phyloP scores from a whole-genome alignment of 2,888 invertebrate species.

The Gonocerus acuteangulatus region DNA sequence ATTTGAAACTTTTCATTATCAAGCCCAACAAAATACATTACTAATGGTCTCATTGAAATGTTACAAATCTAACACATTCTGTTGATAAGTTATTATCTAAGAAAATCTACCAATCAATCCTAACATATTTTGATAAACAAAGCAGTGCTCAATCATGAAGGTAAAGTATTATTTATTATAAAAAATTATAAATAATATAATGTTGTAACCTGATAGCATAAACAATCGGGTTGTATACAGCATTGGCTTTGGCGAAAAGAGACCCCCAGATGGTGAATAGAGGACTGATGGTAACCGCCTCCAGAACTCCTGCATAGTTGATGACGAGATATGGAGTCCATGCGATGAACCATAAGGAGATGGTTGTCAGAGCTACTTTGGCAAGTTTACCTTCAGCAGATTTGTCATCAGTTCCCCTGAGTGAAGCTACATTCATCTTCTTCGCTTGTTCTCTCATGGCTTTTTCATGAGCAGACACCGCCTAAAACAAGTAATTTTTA shows the following conservation, averaged over 20 bases:
- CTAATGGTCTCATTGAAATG: too few relatives aligned
- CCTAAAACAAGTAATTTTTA: slow-evolving; percentile 49
- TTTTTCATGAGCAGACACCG: slow-evolving; percentile 76
- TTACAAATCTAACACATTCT: too few relatives aligned
- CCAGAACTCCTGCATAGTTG: slow-evolving; percentile 72
- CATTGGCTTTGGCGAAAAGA: slow-evolving; percentile 84
- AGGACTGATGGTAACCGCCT: slow-evolving; percentile 63
- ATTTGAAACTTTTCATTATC: too few relatives aligned
- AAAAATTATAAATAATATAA: too few relatives aligned
- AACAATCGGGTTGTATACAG: slow-evolving; percentile 83
- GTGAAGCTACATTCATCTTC: slow-evolving; percentile 86
- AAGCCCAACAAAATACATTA: too few relatives aligned
- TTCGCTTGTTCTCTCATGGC: slow-evolving; percentile 84
- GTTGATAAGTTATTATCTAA: too few relatives aligned
- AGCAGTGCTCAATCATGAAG: too few relatives aligned
- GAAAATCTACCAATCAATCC: too few relatives aligned
- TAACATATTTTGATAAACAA: too few relatives aligned
- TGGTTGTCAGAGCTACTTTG: slow-evolving; percentile 84
- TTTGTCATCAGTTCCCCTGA: slow-evolving; percentile 70
- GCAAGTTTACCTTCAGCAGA: slow-evolving; percentile 82
- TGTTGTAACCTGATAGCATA: slow-evolving; percentile 77
- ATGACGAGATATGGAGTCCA: slow-evolving; percentile 86
- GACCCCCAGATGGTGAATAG: slow-evolving; percentile 82
- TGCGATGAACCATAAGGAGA: slow-evolving; percentile 75
- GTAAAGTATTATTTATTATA: too few relatives aligned